A percentile compares a stretch with the other conserved stretches of the same genome.
These are phyloP conservation scores for Nomada hirtipes DNA, from an alignment of 2,888 invertebrate genomes.

Conservation along the genomic window DNA sequence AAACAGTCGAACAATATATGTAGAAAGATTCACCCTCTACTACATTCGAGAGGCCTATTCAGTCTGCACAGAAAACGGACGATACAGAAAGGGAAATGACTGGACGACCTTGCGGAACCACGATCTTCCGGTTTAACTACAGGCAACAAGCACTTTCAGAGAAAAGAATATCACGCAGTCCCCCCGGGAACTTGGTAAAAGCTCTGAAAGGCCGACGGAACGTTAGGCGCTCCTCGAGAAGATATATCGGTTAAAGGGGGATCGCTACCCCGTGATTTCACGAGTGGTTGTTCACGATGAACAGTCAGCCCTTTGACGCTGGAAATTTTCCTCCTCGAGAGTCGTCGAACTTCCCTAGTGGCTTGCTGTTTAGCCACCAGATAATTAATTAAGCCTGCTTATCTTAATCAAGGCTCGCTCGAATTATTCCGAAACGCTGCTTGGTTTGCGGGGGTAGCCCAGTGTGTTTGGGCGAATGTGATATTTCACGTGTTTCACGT, in stretches of 20 bases:
- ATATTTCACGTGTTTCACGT: background rate
- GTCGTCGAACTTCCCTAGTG: background rate
- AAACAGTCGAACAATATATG: background rate
- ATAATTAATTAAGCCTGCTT: slow-evolving; percentile 18
- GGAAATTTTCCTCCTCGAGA: background rate
- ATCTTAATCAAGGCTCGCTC: background rate
- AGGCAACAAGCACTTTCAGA: background rate
- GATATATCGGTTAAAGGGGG: slow-evolving; percentile 11
- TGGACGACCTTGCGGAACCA: background rate
- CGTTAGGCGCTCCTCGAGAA: background rate
- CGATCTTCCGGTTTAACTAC: background rate
- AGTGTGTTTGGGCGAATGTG: background rate
- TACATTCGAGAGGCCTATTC: background rate
- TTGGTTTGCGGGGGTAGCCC: too few relatives aligned
- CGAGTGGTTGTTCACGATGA: background rate
- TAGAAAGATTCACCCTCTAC: background rate
- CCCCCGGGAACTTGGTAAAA: slow-evolving; percentile 10
- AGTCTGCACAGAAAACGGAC: background rate
- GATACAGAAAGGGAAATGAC: background rate
- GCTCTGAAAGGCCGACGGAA: slow-evolving; percentile 11
- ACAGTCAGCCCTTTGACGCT: background rate
- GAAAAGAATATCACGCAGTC: slow-evolving; percentile 23
- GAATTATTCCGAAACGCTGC: slow-evolving; percentile 8
- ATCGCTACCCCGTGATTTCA: slow-evolving; percentile 18
- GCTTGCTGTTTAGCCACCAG: background rate